These are phyloP conservation scores for Callochromis pleurospilus DNA, from an alignment of 2,113 vertebrate genomes.

Conservation along the genomic window DNA sequence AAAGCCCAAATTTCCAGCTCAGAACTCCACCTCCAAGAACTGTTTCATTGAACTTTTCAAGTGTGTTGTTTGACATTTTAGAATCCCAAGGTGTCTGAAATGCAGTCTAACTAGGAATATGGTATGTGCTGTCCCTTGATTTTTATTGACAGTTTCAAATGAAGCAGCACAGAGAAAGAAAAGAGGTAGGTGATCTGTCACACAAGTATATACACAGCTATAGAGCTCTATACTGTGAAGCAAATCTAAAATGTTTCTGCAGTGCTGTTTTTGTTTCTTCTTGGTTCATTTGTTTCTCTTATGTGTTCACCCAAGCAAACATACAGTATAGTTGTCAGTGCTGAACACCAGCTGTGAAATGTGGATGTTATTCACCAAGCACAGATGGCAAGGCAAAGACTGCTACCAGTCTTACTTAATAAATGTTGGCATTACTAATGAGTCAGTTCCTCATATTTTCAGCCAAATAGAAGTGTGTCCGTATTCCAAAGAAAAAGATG, in stretches of 20 bases:
- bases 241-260: background rate
- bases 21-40: background rate
- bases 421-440: constrained; percentile 33
- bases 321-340: background rate
- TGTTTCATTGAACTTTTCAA: background rate
- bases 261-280: background rate
- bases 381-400: constrained; percentile 28
- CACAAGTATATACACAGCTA: background rate
- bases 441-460: constrained; percentile 4
- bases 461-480: constrained; percentile 17
- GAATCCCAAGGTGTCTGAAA: background rate
- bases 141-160: background rate
- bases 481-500: background rate
- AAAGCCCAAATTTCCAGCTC: background rate
- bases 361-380: constrained; percentile 25
- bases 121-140: background rate
- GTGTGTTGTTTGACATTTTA: background rate
- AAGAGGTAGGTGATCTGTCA: background rate
- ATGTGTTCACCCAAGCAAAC: background rate
- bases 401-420: constrained; percentile 22
- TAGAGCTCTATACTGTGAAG: background rate
- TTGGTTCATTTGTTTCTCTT: constrained; percentile 9
- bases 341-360: constrained; percentile 22
- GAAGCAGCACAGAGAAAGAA: background rate
- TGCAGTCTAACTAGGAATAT: background rate